Evolutionary conservation across 1,140 invertebrate genomes (phyloP).

Genomic region (Anoplolepis gracilipes): DNA sequence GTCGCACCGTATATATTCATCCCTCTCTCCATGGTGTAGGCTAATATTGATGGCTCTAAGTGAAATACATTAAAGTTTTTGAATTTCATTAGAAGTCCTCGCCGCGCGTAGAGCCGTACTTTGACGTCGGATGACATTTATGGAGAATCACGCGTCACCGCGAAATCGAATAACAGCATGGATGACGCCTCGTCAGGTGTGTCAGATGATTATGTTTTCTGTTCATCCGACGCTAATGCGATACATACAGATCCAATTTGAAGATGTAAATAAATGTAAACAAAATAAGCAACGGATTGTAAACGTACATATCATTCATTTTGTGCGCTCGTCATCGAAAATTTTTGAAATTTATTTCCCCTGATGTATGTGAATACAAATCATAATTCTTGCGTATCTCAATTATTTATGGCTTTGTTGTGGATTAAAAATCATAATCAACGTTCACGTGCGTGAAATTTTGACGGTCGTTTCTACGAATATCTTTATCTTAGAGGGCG

Average conservation of each 20-base stretch:
- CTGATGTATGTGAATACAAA: not conserved
- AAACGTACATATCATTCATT: not conserved
- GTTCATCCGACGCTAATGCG: slow-evolving; percentile 22
- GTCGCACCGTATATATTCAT: slow-evolving; percentile 42
- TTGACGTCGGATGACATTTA: slow-evolving; percentile 41
- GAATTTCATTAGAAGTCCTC: slow-evolving; percentile 57
- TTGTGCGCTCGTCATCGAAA: not conserved
- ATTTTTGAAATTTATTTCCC: not conserved
- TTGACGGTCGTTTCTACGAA: not conserved
- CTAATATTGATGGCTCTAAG: slow-evolving; percentile 68
- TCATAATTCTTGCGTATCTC: not conserved
- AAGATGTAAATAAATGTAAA: slow-evolving; percentile 12
- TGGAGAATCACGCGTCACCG: slow-evolving; percentile 43
- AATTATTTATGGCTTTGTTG: not conserved
- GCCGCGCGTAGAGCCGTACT: not conserved
- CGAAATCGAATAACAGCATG: slow-evolving; percentile 45
- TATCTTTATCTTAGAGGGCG: not conserved
- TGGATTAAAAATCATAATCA: not conserved
- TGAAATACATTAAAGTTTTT: slow-evolving; percentile 68
- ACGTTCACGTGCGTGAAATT: not conserved
- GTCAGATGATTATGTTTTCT: slow-evolving; percentile 45
- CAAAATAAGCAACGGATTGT: not conserved
- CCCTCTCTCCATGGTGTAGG: slow-evolving; percentile 34
- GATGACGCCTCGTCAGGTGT: slow-evolving; percentile 25
- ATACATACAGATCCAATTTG: not conserved